Evolutionary conservation across 2,888 invertebrate genomes (phyloP), one percentile per base, ranked within the genome.

Genomic region (Ophonus ardosiacus): DNA sequence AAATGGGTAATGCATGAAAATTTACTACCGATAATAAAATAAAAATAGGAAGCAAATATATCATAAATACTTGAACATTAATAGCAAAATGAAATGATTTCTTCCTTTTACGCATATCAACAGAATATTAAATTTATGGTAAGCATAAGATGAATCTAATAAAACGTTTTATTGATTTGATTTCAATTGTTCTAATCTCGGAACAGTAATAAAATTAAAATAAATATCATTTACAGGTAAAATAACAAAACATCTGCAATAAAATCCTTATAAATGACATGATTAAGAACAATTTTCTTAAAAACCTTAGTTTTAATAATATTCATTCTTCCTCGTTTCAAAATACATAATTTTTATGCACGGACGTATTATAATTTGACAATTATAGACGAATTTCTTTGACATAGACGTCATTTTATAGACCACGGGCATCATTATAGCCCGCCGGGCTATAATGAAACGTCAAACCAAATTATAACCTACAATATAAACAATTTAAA

Each of bases 81-180:
- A 31, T 31, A 31, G 31, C 31, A 31, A 51, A 61, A 8, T 61
- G 31, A 61, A 61, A 61, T 17, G 15, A 8, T 61, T 61, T 61
- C 59, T 61, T 61, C 59, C 59, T 18, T 61, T 61, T 61, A 61
- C 3, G 59, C 15, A 17, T 61, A 61, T 61, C 59, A 61, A 18
- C 8, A 61, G 18, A 61, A 15, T 56, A 13, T 15, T 15, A 61
- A 61, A 61, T 8, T 61, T 17, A 17, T 61, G 6, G 13, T 51
- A 51, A 61, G 8, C 15, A 17, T 18, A 61, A 61, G 59, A 61
- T 61, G 59, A 18, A 61, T 17, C 59, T 15, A 61, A 61, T 61
- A 61, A 15, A 61, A 31, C 5, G 31, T 3, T 31, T 61, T 18
- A 17, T 61, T 61, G 15, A 61, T 61, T 61, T 17, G 8, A 8